Base-by-base conservation (phyloP, 2,797 vertebrate species). In the Hypotaenidia philippensis region DNA sequence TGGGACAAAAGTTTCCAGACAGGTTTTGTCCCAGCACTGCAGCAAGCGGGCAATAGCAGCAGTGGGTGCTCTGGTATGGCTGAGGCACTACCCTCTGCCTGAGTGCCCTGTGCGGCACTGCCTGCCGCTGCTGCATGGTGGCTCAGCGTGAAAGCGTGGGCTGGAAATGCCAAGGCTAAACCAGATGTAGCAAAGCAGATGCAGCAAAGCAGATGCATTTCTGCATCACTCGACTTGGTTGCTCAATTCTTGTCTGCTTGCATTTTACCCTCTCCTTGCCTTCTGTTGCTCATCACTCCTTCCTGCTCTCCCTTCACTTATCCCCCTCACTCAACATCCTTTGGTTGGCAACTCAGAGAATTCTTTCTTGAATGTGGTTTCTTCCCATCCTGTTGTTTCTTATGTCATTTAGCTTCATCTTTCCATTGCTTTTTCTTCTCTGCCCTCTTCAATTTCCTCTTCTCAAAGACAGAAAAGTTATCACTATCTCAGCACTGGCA, bases 41-140 rank as follows among this genome's bases (percentile, higher is more conserved):
- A 36, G 72, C 0, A 0, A 25, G 47, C 1, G 9, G 36, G 40
- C 47, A 21, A 20, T 0, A 44, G 41, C 23, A 38, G 68, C 13
- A 40, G 40, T 4, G 53, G 61, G 34, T 47, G 82, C 74, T 50
- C 4, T 0, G 13, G 41, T 12, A 20, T 0, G 2, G 76, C 40
- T 12, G 2, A 2, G 2, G 26, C 59, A 19, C 3, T 7, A 27
- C 60, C 34, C n/a, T 15, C 29, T 6, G 12, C 71, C 4, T 1
- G 25, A 13, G 59, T 10, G 15, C 4, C 31, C 63, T 38, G 7
- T 2, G 15, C 5, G 19, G 55, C 61, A n/a, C 4, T 0, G 78
- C 65, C 74, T 13, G 6, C 3, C 4, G 1, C 64, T 3, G 9
- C 70, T 3, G 5, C 4, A 1, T 3, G 68, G 20, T 64, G 41